A percentile compares a stretch with the other conserved stretches of the same genome.
phyloP scores from a whole-genome alignment of 2,113 vertebrate genomes.

The Ariopsis seemanni region DNA sequence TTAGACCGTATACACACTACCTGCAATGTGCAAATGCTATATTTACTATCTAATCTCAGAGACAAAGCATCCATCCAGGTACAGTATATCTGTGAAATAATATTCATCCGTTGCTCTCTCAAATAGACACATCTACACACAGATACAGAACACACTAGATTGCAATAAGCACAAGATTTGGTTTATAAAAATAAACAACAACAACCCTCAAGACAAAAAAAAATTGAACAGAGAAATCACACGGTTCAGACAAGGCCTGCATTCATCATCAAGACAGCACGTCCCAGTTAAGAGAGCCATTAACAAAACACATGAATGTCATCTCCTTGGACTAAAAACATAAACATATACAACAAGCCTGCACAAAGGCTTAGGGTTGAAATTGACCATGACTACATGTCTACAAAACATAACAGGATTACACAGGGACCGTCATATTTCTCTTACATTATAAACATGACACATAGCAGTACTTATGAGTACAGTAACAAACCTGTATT shows the following conservation, averaged over 20 bases:
- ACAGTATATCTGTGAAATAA: not conserved
- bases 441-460: not conserved
- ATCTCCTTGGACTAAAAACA: conserved; percentile 42
- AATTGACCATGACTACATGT: conserved; percentile 5
- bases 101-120: not conserved
- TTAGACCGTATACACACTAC: not conserved
- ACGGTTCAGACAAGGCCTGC: conserved; percentile 60
- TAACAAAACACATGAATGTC: conserved; percentile 59
- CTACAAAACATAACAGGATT: not conserved
- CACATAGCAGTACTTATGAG: not conserved
- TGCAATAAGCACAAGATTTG: conserved; percentile 1
- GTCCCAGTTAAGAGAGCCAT: conserved; percentile 65
- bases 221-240: conserved; percentile 53
- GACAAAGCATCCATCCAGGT: not conserved
- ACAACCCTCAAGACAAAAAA: conserved; percentile 29
- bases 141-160: not conserved
- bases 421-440: not conserved
- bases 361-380: conserved; percentile 4
- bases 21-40: not conserved
- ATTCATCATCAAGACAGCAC: conserved; percentile 64
- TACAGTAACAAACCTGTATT: not conserved
- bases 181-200: conserved; percentile 8
- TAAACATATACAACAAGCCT: conserved; percentile 23
- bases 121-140: conserved; percentile 24
- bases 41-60: not conserved